These are phyloP conservation scores for Acholoe squamosa DNA, from an alignment of 2,888 invertebrate genomes.

Conservation along the genomic window DNA sequence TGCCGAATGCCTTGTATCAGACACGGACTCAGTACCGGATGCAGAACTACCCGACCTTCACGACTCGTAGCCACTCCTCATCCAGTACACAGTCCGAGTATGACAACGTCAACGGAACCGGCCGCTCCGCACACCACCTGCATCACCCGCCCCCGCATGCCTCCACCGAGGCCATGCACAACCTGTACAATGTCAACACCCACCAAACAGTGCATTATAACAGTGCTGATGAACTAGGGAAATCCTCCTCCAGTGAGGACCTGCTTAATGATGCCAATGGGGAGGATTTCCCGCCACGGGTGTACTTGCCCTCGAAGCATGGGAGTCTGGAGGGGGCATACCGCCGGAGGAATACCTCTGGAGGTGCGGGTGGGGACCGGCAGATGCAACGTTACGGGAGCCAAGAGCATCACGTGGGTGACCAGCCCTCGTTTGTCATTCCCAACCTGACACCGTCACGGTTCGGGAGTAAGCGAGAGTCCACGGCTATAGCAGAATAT, in stretches of 20 bases:
- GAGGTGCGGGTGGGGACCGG: background rate
- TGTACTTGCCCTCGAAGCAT: conserved; percentile 70
- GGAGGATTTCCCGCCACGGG: conserved; percentile 70
- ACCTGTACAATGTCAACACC: conserved; percentile 72
- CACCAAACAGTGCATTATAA: conserved; percentile 82
- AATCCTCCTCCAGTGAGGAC: conserved; percentile 73
- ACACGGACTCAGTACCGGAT: conserved; percentile 82
- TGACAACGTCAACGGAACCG: conserved; percentile 73
- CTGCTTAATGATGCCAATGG: conserved; percentile 65
- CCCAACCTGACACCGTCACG: conserved; percentile 73
- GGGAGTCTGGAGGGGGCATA: conserved; percentile 79
- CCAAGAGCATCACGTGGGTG: conserved; percentile 66
- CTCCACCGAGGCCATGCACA: conserved; percentile 59
- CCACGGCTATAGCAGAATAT: conserved; percentile 73
- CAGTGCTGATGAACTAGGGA: conserved; percentile 78
- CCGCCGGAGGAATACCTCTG: conserved; percentile 65
- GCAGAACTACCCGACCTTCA: conserved; percentile 82
- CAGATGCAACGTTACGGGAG: conserved; percentile 64
- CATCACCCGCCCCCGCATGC: conserved; percentile 19
- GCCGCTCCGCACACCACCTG: background rate
- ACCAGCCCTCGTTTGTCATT: conserved; percentile 32
- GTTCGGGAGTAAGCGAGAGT: conserved; percentile 76
- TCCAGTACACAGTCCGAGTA: conserved; percentile 77
- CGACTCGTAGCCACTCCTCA: conserved; percentile 71
- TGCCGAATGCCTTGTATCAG: conserved; percentile 80